Evolutionary conservation across 2,888 invertebrate species (phyloP), one percentile per base, ranked within the genome.

Genomic region (Thysanoteuthis rhombus): DNA sequence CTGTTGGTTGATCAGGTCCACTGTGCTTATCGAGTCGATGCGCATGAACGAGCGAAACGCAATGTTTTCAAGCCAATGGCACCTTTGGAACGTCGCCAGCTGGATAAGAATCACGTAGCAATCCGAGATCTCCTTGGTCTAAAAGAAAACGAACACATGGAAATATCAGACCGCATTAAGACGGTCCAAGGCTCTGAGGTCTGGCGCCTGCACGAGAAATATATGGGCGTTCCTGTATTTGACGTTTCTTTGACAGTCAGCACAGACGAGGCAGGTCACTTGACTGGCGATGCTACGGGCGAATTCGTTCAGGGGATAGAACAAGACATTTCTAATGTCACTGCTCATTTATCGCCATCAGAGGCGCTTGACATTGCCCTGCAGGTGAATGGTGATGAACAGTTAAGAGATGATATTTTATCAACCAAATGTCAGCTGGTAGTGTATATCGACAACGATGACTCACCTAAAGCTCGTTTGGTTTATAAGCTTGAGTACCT

Each of bases 401-500:
- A 42, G 12, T 39, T 92, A 1, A 12, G n/a, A 89, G 28, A 89
- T n/a, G 32, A 58, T 22, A 92, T 92, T 47, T 36, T 16, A 32
- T 36, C 42, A 19, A 45, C 90, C 36, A 42, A 47, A 10, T 89
- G 40, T 19, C 36, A 93, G 6, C 39, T 94, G n/a, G 47, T 36
- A 47, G 39, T 94, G 12, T 93, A 75, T 40, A 28, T 92, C n/a
- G n/a, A n/a, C n/a, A n/a, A n/a, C 19, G 94, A 92, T 89, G 38
- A 89, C 16, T 39, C 39, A 5, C 28, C 40, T 22, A 89, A 42
- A 36, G 75, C 94, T 16, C 89, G 92, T 28, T 75, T 94, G n/a
- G 93, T 92, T 25, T 94, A 94, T 90, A 75, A 94, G 25, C 42
- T 94, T 8, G 93, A 94, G 22, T 94, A 94, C 91, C 52, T 90